Percentiles rank a stretch among this genome's conserved stretches.
phyloP scores from a whole-genome alignment of 2,797 vertebrate genomes.

The Sebastes hubbsi region DNA sequence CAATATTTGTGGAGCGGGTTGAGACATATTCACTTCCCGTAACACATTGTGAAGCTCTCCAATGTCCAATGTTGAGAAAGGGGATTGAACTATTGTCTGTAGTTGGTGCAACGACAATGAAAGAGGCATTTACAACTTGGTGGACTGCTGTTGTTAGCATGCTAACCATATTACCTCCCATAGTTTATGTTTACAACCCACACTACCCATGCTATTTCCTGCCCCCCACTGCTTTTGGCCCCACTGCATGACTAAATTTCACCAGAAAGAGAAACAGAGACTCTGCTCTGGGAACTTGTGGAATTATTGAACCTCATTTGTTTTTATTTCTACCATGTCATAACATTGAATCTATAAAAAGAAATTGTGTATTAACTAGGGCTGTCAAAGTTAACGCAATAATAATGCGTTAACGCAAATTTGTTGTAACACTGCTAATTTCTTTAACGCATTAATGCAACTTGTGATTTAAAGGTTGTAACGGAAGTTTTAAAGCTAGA shows the following conservation, averaged over 20 bases:
- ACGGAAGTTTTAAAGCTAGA: no score
- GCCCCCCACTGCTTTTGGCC: not conserved
- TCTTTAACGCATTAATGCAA: no score
- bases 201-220: not conserved
- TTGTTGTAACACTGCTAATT: no score
- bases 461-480: no score
- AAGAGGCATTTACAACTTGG: not conserved
- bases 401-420: no score
- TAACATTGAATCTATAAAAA: not conserved
- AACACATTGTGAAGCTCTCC: no score
- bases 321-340: not conserved
- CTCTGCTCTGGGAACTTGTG: not conserved
- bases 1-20: not conserved
- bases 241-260: accelerated
- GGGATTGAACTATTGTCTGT: not conserved
- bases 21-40: not conserved
- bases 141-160: not conserved
- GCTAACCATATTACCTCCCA: not conserved
- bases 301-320: not conserved
- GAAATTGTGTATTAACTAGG: not conserved
- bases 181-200: not conserved
- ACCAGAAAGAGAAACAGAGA: not conserved
- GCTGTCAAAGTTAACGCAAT: no score
- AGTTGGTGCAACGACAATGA: not conserved
- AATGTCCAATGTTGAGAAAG: no score